These are phyloP conservation scores for Petrocephalus sullivani DNA, from an alignment of 2,797 vertebrate genomes.

Conservation along the genomic window DNA sequence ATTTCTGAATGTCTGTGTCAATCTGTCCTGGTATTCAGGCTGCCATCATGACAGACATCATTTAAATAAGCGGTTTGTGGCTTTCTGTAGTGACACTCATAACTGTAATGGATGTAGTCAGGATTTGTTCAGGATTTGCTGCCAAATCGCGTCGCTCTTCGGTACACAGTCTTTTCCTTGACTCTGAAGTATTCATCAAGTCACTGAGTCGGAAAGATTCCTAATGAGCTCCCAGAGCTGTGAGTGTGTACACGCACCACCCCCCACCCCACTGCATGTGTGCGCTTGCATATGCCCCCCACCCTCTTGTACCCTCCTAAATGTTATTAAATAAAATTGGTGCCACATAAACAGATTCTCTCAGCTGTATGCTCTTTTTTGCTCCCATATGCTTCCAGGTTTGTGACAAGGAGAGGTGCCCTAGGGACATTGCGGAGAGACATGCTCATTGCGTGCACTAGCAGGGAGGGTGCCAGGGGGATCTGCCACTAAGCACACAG, in stretches of 20 bases:
- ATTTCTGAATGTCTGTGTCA: not conserved
- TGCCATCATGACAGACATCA: not conserved
- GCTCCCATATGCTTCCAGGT: conserved; percentile 50
- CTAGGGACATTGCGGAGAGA: conserved; percentile 47
- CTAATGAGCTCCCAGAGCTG: not conserved
- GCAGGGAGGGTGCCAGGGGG: conserved; percentile 56
- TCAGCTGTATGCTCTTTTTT: conserved; percentile 39
- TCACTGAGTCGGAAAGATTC: conserved; percentile 38
- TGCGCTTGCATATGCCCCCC: not conserved
- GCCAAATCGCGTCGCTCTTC: not conserved
- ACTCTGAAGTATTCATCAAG: conserved; percentile 33
- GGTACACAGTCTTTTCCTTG: not conserved
- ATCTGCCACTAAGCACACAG: conserved; percentile 53
- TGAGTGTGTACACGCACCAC: not conserved
- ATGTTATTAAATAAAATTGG: not conserved
- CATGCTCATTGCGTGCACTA: conserved; percentile 50
- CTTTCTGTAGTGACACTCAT: not conserved
- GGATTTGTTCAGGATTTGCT: not conserved
- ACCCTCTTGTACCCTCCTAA: not conserved
- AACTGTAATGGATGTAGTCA: not conserved
- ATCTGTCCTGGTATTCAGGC: not conserved
- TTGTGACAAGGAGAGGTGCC: conserved; percentile 31
- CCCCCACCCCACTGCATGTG: not conserved
- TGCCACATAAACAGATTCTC: conserved; percentile 34
- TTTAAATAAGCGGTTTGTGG: not conserved